Base-by-base conservation (phyloP, 2,113 vertebrate genomes). In the Percina caprodes region DNA sequence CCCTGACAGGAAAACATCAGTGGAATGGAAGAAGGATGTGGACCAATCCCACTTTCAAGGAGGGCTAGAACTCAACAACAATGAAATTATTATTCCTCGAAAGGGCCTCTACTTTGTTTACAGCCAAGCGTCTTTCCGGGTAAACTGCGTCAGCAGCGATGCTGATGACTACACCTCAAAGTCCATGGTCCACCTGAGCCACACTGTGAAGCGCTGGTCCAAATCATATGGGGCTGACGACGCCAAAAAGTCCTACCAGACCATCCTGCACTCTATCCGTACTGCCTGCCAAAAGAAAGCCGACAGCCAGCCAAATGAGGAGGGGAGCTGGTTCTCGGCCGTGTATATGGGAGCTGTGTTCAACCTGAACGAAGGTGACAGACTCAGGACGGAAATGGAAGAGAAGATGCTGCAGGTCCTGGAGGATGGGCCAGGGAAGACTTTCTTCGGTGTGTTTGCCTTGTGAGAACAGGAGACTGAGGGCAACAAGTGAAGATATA, bases 341-440 rank as follows among this genome's bases (percentile, higher is more conserved):
- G 79, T 95, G 15, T 95, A 95, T 60, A 82, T 94, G 74, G 95
- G 95, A 3, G 95, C 94, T 2, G 93, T 94, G 16, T 96, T 96
- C 45, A 80, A 65, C 12, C 82, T 96, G 68, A 21, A 9, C 1
- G 48, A 0, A 1, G 86, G 83, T 1, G 95, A 96, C 89, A 46
- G 1, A 3, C 86, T 95, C 51, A 48, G 19, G 76, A 94, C 94
- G 0, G 6, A 5, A 1, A 94, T 78, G n/a, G 54, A 84, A 3
- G 1, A 35, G 2, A 26, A 49, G 6, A 84, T 86, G 61, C 55
- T 93, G 72, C 3, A 33, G 0, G 0, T 49, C 0, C 76, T 95
- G 55, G 92, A 94, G 12, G 84, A 66, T 0, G 76, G 73, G 0
- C 2, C 60, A 0, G 94, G 94, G 14, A 89, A 93, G 58, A 95